Evolutionary conservation across 92 coral and sea anemone genomes (phyloP), one percentile per base, ranked within the genome.

Genomic region (Epizoanthus illoricatus): DNA sequence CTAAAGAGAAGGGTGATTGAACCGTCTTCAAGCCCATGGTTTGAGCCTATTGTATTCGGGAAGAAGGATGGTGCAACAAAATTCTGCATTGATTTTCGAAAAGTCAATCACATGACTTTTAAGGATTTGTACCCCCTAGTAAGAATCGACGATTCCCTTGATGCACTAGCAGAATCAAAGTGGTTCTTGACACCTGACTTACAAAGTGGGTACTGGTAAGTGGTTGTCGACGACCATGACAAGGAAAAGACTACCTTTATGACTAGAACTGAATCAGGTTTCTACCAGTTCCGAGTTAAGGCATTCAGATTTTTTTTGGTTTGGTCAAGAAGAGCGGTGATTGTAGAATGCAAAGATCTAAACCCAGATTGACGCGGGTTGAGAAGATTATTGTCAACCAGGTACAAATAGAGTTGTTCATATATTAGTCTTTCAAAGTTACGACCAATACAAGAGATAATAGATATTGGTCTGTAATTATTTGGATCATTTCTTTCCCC

Each of bases 101-200:
- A 45, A 42, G 43, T 81, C 4, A 81, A 69, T 62, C 19, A 68
- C 62, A 52, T 81, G 23, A 81, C 85, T 11, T n/a, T 18, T 11
- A 81, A 81, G 52, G 76, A 81, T 21, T 69, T 79, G 15, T 81
- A 49, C 57, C 79, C 85, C 15, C 79, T 81, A 15, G 79, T 78
- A n/a, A 24, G 81, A 57, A 60, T 59, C 17, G 86, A 83, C 24
- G 69, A 52, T 23, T 45, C 71, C 40, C 52, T 73, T 18, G 81
- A 72, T 17, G 56, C 86, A 5, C 58, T 83, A 5, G 9, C 28
- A 13, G 86, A 81, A 16, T 45, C 73, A 5, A 45, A 21, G 18
- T 80, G 84, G 79, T 80, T 80, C 23, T 80, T 79, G 17, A 80
- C 84, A 5, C 84, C 65, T 5, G 84, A 80, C 19, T 78, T 80